Conservation (phyloP, 1,140 invertebrate species). For the Zeugodacus cucurbitae region DNA sequence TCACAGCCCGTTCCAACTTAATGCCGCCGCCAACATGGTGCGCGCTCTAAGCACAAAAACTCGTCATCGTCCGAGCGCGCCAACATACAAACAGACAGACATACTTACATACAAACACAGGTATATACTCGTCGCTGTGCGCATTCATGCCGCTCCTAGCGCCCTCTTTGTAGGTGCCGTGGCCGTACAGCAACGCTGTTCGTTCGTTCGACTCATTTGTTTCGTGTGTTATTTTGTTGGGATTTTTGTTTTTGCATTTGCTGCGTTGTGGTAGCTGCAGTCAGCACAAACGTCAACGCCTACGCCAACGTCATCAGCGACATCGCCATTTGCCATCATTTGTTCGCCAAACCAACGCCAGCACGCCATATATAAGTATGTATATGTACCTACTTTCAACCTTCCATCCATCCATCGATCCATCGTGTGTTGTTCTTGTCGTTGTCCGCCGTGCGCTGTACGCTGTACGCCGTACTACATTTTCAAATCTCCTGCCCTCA, state of each 20-base stretch:
- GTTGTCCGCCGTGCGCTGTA: background rate
- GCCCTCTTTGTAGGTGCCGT: background rate
- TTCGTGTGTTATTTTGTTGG: background rate
- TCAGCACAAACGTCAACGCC: background rate
- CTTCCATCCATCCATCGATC: background rate
- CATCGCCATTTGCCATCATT: background rate
- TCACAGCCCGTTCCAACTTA: background rate
- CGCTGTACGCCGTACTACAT: background rate
- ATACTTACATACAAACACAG: background rate
- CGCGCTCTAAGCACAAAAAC: constrained; percentile 24
- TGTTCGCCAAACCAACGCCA: background rate
- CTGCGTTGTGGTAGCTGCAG: background rate
- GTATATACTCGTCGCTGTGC: background rate
- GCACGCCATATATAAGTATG: too few species aligned
- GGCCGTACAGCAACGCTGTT: background rate
- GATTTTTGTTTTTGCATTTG: background rate
- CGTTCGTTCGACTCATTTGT: background rate
- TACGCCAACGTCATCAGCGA: background rate
- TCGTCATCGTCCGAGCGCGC: background rate
- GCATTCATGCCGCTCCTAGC: background rate
- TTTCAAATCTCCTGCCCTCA: constrained; percentile 2
- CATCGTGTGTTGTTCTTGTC: background rate
- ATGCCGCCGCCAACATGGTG: background rate
- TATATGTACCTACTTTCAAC: background rate
- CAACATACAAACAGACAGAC: background rate